These are phyloP conservation scores for Tipula confusa DNA, from an alignment of 2,888 invertebrate species.

Conservation along the genomic window DNA sequence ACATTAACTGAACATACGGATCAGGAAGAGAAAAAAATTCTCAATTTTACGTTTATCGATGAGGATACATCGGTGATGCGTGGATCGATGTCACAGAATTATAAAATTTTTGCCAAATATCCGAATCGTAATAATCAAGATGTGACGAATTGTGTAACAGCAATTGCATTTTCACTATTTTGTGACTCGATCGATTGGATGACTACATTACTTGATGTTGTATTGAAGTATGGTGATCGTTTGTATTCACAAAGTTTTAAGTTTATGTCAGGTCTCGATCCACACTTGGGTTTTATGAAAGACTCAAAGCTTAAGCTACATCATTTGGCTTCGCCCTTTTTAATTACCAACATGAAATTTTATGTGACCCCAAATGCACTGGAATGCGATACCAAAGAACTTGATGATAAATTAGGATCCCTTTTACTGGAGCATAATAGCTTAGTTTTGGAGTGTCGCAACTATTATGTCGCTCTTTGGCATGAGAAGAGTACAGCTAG, in stretches of 20 bases:
- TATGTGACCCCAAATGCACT: neutral
- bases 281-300: conserved; percentile 36
- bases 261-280: conserved; percentile 26
- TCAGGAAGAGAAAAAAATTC: neutral
- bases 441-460: neutral
- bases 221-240: conserved; percentile 61
- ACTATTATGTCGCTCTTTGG: conserved; percentile 48
- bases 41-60: conserved; percentile 31
- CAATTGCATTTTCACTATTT: conserved; percentile 56
- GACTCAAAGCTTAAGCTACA: conserved; percentile 40
- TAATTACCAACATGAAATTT: conserved; percentile 34
- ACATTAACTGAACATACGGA: neutral
- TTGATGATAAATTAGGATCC: conserved; percentile 38
- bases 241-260: conserved; percentile 51
- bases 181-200: conserved; percentile 58
- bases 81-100: conserved; percentile 38
- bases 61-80: conserved; percentile 36
- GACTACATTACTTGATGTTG: conserved; percentile 54
- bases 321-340: conserved; percentile 43
- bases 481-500: conserved; percentile 37
- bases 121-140: conserved; percentile 52
- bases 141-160: conserved; percentile 55
- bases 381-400: conserved; percentile 17
- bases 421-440: neutral
- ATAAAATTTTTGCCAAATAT: conserved; percentile 34